Percentiles rank a stretch among this genome's conserved stretches.
Evolutionary conservation across 2,797 vertebrate species (phyloP).

Genomic region (Sparus aurata): DNA sequence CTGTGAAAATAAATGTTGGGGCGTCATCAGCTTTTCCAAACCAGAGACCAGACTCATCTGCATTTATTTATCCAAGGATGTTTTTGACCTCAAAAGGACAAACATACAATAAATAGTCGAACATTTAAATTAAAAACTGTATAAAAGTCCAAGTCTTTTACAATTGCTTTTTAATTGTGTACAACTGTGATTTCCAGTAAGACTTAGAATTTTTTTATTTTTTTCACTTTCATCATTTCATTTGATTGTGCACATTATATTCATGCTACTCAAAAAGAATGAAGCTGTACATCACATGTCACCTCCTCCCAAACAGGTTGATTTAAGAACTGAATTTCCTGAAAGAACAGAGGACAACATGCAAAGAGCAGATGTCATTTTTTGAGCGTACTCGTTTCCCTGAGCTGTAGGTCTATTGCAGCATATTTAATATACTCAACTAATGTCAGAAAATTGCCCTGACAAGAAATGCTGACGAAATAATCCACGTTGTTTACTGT

Average conservation of each 20-base stretch:
- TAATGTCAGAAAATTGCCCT: neutral
- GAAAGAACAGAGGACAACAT: neutral
- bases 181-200: neutral
- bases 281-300: neutral
- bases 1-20: neutral
- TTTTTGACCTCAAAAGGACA: no score
- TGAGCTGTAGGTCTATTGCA: neutral
- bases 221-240: no score
- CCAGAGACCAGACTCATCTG: no score
- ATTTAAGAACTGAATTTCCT: neutral
- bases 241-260: neutral
- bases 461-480: neutral
- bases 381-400: neutral
- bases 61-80: neutral
- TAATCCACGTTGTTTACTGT: neutral
- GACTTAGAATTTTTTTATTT: neutral
- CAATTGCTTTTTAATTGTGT: neutral
- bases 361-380: slow-evolving; percentile 2
- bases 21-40: neutral
- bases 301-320: neutral
- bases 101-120: no score
- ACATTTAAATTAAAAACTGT: no score
- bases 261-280: neutral
- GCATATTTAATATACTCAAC: neutral
- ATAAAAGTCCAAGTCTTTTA: neutral